Evolutionary conservation across 1,140 invertebrate species (phyloP), one percentile per base, ranked within the genome.

Genomic region (Procambarus clarkii): DNA sequence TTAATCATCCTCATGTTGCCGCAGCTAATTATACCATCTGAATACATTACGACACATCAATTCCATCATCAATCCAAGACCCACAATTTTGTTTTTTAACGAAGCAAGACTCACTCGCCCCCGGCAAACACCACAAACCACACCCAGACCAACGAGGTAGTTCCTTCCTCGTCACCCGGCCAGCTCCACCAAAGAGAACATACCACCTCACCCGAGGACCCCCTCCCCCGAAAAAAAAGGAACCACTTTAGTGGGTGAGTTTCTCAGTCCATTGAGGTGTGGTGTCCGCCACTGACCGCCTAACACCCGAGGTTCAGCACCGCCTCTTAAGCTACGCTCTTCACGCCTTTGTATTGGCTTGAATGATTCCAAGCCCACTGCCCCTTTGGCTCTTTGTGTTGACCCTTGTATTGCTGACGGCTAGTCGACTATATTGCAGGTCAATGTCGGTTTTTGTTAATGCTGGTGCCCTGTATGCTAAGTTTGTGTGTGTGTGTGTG

Each of bases 291-390:
- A 60, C 80, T 82, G 80, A 82, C 80, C 80, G 60, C 50, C 80
- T 18, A 69, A 2, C 54, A 58, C 54, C 54, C 60, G 5, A n/a
- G n/a, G 60, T 64, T 3, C 64, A 18, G 21, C 64, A 69, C 3
- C 50, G 54, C 54, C 54, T 46, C 44, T 54, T 60, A 34, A 54
- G 54, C 80, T 54, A 82, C n/a, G n/a, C 34, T 54, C 80, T 60
- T 54, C 50, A 82, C 34, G 50, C 34, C 54, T 82, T 82, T 82
- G 80, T 82, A 34, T 82, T 50, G 60, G 50, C 80, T 60, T 82
- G n/a, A 82, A 82, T 82, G 80, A 82, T 82, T 54, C 50, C 9
- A 21, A n/a, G 21, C 46, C 76, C 5, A 44, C 76, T 78, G 54
- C 80, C 50, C 50, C 34, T 4, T 13, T n/a, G 9, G n/a, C 34